phyloP scores from a whole-genome alignment of 2,113 vertebrate species.

The Antechinus stuartii region DNA sequence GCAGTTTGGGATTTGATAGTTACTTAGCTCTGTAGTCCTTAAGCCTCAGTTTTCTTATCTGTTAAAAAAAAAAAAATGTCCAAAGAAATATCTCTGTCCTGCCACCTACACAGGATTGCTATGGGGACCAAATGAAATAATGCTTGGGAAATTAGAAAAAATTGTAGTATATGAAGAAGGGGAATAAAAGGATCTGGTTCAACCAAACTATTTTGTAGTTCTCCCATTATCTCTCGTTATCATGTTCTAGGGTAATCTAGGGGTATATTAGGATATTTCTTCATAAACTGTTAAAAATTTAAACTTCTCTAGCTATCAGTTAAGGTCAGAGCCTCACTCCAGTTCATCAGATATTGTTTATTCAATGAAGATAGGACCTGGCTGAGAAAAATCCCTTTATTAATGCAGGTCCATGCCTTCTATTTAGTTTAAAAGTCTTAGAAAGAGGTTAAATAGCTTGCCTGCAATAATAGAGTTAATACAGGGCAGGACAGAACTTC shows the following conservation, averaged over 20 bases:
- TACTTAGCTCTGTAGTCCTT: neutral
- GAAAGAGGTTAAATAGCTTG: neutral
- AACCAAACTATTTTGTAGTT: neutral
- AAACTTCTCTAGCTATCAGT: neutral
- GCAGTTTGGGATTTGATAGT: neutral
- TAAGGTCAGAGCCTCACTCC: neutral
- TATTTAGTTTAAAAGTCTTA: neutral
- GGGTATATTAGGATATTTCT: neutral
- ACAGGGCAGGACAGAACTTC: neutral
- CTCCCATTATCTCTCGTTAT: neutral
- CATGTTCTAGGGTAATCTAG: neutral
- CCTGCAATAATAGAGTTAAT: neutral
- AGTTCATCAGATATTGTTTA: neutral
- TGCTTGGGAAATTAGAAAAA: neutral
- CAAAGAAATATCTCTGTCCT: neutral
- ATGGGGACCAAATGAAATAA: neutral
- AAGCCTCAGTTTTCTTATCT: neutral
- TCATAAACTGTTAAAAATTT: neutral
- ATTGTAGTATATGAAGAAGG: neutral
- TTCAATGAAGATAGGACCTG: neutral
- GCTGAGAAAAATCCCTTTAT: neutral
- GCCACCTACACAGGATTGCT: neutral
- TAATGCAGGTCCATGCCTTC: neutral
- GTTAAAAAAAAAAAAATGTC: neutral
- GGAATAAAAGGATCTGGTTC: neutral